These are phyloP conservation scores for Himalopsyche phryganea DNA, from an alignment of 1,140 invertebrate species.

Conservation along the genomic window DNA sequence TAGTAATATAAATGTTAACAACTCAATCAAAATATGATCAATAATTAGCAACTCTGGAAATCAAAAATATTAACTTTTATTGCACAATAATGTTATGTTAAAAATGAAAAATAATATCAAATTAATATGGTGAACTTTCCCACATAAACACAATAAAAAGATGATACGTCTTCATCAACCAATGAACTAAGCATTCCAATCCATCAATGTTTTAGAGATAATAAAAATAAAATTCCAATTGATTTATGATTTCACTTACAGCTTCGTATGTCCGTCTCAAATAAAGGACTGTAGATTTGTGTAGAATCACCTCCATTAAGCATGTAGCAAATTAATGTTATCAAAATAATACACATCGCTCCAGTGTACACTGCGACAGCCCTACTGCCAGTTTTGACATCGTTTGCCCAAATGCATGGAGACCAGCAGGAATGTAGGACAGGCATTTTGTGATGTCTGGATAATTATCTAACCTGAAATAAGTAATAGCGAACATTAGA, in stretches of 20 bases:
- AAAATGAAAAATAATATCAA: too few species aligned
- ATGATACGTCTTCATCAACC: too few species aligned
- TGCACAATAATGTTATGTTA: too few species aligned
- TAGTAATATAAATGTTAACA: too few species aligned
- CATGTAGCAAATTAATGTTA: constrained; percentile 72
- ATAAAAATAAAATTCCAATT: too few species aligned
- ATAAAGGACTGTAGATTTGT: constrained; percentile 81
- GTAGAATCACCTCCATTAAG: constrained; percentile 80
- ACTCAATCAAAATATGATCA: too few species aligned
- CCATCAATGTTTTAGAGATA: too few species aligned
- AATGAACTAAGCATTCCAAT: too few species aligned
- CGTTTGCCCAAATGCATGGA: constrained; percentile 79
- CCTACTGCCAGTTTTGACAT: constrained; percentile 69
- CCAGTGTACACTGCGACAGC: constrained; percentile 75
- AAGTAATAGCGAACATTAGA: not conserved
- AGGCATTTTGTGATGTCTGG: constrained; percentile 56
- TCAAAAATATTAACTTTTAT: too few species aligned
- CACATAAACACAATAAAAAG: too few species aligned
- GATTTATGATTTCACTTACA: constrained; percentile 71
- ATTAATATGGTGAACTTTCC: too few species aligned
- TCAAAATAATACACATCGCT: constrained; percentile 67
- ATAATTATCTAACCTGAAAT: constrained; percentile 7
- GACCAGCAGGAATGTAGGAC: constrained; percentile 79
- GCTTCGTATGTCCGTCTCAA: constrained; percentile 76
- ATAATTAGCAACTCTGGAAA: too few species aligned